Base-by-base conservation (phyloP, 1,140 invertebrate genomes). In the Drosophila pachea region DNA sequence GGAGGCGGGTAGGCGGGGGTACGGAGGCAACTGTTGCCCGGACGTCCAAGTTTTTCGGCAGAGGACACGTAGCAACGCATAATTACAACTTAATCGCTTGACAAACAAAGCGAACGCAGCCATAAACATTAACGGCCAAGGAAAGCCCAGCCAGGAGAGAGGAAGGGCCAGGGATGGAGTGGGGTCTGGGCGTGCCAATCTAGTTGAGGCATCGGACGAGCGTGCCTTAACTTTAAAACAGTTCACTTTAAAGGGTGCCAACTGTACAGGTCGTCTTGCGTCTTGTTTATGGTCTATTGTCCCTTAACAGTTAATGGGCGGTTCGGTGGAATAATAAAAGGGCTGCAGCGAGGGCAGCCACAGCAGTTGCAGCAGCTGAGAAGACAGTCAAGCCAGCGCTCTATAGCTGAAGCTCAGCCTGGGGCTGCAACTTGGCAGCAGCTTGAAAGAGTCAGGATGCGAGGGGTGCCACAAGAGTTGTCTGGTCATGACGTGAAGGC, bases 51-150 rank as follows among this genome's bases (percentile, higher is more conserved):
- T 31, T 7, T 36, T 42, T 22, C 14, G 32, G 5, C 48, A 33
- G 48, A 56, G 67, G 68, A 75, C 78, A 84, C 78, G 78, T 83
- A 76, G 79, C 78, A 65, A 73, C 75, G 79, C 75, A 83, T 83
- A 83, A 83, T 83, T 83, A 83, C 78, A 84, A 84, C 78, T 83
- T 83, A 83, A 83, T 83, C 78, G 78, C 76, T 84, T 78, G 64
- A 84, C 79, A 83, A 83, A 83, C 78, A 83, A 83, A 84, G 59
- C 76, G 84, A 62, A 75, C 79, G 66, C 79, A 82, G 61, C 72
- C 59, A 76, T 61, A 68, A 72, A 68, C 77, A 78, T 73, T 75
- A 84, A 83, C 65, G 75, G 54, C 9, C 58, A 68, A 22, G 22
- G 22, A 22, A 22, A 22, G 69, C 64, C 53, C 5, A 52, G 4